These are phyloP conservation scores for Anser cygnoides DNA, from an alignment of 2,113 vertebrate genomes.

Conservation along the genomic window DNA sequence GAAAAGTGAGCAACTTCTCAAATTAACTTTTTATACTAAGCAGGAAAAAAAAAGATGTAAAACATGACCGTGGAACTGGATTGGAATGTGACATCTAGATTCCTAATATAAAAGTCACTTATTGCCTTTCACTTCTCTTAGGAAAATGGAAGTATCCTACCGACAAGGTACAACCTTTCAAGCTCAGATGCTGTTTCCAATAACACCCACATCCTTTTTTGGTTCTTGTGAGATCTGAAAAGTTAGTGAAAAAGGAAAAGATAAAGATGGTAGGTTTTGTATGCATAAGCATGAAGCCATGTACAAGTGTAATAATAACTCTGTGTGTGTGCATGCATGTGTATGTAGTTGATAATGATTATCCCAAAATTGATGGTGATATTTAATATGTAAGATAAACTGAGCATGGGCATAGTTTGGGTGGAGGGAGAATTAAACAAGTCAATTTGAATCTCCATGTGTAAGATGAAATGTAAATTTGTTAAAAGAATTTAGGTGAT, in stretches of 20 bases:
- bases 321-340: not conserved
- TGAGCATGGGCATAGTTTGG: not conserved
- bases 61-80: not conserved
- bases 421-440: not conserved
- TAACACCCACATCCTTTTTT: not conserved
- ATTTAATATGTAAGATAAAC: not conserved
- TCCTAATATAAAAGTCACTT: not conserved
- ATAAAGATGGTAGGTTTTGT: not conserved
- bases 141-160: not conserved
- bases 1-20: not conserved
- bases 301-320: not conserved
- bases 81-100: not conserved
- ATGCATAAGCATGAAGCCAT: not conserved
- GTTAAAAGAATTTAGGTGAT: slow-evolving; percentile 71
- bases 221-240: not conserved
- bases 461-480: slow-evolving; percentile 58
- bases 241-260: not conserved
- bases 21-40: not conserved
- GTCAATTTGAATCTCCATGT: slow-evolving; percentile 24
- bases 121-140: not conserved
- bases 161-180: not conserved
- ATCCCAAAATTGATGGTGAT: not conserved
- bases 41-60: not conserved
- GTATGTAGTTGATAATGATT: not conserved
- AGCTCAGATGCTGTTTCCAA: not conserved